These are phyloP conservation scores for Pseudochaenichthys georgianus DNA, from an alignment of 2,797 vertebrate species.

Conservation along the genomic window DNA sequence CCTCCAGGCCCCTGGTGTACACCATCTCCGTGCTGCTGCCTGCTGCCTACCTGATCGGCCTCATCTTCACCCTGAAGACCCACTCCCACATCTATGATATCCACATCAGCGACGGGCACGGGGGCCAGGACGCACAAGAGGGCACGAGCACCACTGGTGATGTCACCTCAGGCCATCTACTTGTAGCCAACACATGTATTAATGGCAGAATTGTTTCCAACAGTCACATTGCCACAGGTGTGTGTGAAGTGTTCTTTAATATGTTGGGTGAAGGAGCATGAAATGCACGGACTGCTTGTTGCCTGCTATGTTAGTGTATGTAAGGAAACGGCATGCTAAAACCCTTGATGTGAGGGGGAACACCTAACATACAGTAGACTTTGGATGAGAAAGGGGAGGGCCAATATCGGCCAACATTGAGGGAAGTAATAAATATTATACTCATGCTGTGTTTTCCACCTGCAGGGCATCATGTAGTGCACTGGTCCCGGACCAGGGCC, in stretches of 20 bases:
- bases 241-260: conserved; percentile 40
- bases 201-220: conserved; percentile 53
- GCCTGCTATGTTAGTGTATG: conserved; percentile 24
- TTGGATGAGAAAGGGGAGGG: not conserved
- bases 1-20: conserved; percentile 87
- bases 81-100: conserved; percentile 91
- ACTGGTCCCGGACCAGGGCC: conserved; percentile 88
- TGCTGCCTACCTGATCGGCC: conserved; percentile 87
- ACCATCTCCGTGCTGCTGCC: conserved; percentile 88
- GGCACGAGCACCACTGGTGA: conserved; percentile 45
- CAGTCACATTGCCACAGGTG: conserved; percentile 52
- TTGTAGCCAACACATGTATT: conserved; percentile 54
- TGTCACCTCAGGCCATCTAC: conserved; percentile 32
- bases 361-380: not conserved
- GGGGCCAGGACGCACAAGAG: conserved; percentile 64
- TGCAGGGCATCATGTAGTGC: conserved; percentile 83
- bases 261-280: not conserved
- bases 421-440: conserved; percentile 12
- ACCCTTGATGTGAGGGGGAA: conserved; percentile 15
- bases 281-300: conserved; percentile 3
- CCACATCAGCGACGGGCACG: conserved; percentile 86
- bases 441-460: not conserved
- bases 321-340: conserved; percentile 27
- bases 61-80: conserved; percentile 91
- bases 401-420: not conserved